Percentiles rank a stretch among this genome's conserved stretches.
phyloP scores from a whole-genome alignment of 1,140 invertebrate species.

The Diachasma alloeum region DNA sequence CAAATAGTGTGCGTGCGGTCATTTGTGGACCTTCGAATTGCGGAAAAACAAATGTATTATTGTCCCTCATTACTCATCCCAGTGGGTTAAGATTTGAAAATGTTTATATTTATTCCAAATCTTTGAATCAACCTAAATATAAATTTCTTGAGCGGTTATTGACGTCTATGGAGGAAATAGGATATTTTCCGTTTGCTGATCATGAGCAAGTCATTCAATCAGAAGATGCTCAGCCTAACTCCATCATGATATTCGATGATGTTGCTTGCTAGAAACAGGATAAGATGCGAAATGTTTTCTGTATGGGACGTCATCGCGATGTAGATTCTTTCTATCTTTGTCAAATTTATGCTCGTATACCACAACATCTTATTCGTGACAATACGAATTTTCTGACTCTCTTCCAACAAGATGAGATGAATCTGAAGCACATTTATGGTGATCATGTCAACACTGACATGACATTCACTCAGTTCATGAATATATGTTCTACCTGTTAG shows the following conservation, averaged over 20 bases:
- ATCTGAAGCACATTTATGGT: slow-evolving; percentile 24
- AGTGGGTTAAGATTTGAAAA: slow-evolving; percentile 35
- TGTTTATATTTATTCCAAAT: slow-evolving; percentile 34
- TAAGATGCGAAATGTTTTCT: too few species aligned
- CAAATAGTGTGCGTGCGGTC: too few species aligned
- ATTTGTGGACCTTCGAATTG: slow-evolving; percentile 33
- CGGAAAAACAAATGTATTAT: slow-evolving; percentile 41
- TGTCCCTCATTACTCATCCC: too few species aligned
- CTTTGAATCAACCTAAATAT: slow-evolving; percentile 35
- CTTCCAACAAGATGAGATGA: slow-evolving; percentile 28
- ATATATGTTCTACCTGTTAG: slow-evolving; percentile 34
- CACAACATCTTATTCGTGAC: too few species aligned
- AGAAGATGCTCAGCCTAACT: too few species aligned
- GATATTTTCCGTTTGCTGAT: too few species aligned
- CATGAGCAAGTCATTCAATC: too few species aligned
- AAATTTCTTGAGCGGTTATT: slow-evolving; percentile 31
- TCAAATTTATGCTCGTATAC: too few species aligned
- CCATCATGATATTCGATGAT: too few species aligned
- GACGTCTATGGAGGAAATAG: slow-evolving; percentile 10
- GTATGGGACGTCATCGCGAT: too few species aligned
- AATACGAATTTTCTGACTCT: not conserved
- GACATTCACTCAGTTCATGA: slow-evolving; percentile 30
- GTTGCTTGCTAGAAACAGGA: too few species aligned
- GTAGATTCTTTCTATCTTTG: too few species aligned
- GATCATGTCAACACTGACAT: slow-evolving; percentile 29